These are phyloP conservation scores for Troglohyphantes excavatus DNA, from an alignment of 2,888 invertebrate species.

Conservation along the genomic window DNA sequence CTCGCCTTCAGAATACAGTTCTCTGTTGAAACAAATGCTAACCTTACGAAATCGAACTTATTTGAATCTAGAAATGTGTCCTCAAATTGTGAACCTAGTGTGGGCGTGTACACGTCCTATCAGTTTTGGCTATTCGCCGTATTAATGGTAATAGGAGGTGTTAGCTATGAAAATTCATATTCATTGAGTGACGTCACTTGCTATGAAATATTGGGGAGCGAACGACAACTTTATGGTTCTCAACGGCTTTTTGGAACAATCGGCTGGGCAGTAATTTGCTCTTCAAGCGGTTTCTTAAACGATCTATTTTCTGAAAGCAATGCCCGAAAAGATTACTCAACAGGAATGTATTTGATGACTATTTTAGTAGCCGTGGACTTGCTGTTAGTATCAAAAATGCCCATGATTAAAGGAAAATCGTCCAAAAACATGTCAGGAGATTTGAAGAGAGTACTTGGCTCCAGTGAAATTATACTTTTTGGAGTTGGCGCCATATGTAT, in stretches of 20 bases:
- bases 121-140: no score
- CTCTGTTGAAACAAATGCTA: no score
- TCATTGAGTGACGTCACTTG: conserved; percentile 94
- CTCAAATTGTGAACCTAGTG: no score
- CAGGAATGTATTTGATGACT: conserved; percentile 62
- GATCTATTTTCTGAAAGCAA: conserved; percentile 83
- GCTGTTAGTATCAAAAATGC: conserved; percentile 29
- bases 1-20: no score
- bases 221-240: conserved; percentile 89
- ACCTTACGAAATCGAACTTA: no score
- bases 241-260: conserved; percentile 94
- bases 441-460: conserved; percentile 21
- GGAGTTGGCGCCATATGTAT: conserved; percentile 60
- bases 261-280: conserved; percentile 91
- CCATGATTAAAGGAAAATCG: conserved; percentile 12
- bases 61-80: no score
- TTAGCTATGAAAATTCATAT: conserved; percentile 92
- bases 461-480: conserved; percentile 37
- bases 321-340: conserved; percentile 10
- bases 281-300: conserved; percentile 88
- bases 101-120: no score
- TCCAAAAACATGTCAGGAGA: conserved; percentile 52
- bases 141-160: conserved; percentile 86
- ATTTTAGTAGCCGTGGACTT: conserved; percentile 18
- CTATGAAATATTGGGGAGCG: conserved; percentile 90